Percentiles rank a stretch among this genome's conserved stretches.
These are phyloP conservation scores for Diorhabda carinulata DNA, from an alignment of 1,140 invertebrate genomes.

Conservation along the genomic window DNA sequence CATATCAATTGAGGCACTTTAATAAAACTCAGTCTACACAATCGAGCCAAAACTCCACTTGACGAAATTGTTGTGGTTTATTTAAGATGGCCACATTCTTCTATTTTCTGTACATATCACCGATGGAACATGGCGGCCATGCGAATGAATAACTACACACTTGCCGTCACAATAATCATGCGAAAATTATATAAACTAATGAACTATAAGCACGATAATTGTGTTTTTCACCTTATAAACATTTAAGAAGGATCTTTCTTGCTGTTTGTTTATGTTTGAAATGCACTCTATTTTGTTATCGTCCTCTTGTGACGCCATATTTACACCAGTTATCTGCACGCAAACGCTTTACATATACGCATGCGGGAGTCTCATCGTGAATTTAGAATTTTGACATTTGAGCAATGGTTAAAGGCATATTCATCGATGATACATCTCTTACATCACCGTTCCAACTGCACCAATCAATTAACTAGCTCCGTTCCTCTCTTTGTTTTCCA, in stretches of 20 bases:
- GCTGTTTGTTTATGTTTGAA: constrained; percentile 41
- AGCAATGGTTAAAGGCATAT: too few species aligned
- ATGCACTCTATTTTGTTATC: constrained; percentile 43
- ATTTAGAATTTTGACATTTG: neutral
- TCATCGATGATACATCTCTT: too few species aligned
- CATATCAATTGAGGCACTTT: constrained; percentile 26
- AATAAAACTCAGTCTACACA: constrained; percentile 30
- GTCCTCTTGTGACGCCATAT: constrained; percentile 46
- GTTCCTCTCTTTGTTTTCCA: too few species aligned
- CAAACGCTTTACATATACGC: constrained; percentile 30
- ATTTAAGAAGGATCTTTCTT: constrained; percentile 42
- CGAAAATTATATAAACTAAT: constrained; percentile 41
- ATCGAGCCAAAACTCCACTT: constrained; percentile 23
- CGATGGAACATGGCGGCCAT: constrained; percentile 44
- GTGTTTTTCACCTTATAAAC: constrained; percentile 44
- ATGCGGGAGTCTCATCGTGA: neutral
- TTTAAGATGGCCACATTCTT: constrained; percentile 23
- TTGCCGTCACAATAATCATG: constrained; percentile 40
- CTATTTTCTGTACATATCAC: constrained; percentile 35
- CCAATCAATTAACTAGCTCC: too few species aligned
- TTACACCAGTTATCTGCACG: constrained; percentile 44
- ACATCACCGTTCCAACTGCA: too few species aligned
- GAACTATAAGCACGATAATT: constrained; percentile 39
- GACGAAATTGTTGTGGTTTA: constrained; percentile 24
- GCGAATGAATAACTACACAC: constrained; percentile 41